Evolutionary conservation across 1,140 invertebrate species (phyloP), one percentile per base, ranked within the genome.

Genomic region (Microplitis demolitor): DNA sequence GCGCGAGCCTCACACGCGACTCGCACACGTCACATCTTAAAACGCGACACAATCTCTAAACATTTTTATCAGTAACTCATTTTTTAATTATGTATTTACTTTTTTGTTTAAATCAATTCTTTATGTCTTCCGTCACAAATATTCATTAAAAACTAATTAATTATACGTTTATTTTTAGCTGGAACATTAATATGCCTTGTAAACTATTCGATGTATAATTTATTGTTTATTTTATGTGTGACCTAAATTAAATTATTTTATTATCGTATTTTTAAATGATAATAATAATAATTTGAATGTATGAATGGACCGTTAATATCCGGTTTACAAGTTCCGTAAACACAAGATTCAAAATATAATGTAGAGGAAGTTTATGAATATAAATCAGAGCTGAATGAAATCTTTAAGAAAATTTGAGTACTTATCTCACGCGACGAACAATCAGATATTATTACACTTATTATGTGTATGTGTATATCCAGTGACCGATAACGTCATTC

Each of bases 1-100:
- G 73, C 76, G 76, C 76, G 76, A 77, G 76, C 76, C 71, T 45
- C 60, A 76, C 76, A 76, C 76, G 76, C 76, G 76, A 78, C 74
- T 72, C 72, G 76, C 76, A 78, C 76, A 78, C 76, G 76, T 76
- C 74, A 72, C 31, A 69, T 66, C 76, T 68, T 71, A 62, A 74
- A 68, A 63, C 69, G 69, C 66, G 69, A 76, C 64, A 51, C 64
- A 50, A 62, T 50, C 16, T 72, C 70, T 71, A 72, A 69, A 24
- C 24, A 24, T 24, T 24, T 24, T 24, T 24, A 24, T 24, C 24
- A 24, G 24, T 24, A 24, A 24, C 24, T 24, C 24, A 24, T 24
- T 24, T 24, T 24, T 24, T 24, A 24, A 24, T 24, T 24, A 24
- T 24, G 0, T 24, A 24, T 24, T 24, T 24, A 24, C 24, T 24